These are phyloP conservation scores for Trichomycterus rosablanca DNA, from an alignment of 2,113 vertebrate genomes.

Conservation along the genomic window DNA sequence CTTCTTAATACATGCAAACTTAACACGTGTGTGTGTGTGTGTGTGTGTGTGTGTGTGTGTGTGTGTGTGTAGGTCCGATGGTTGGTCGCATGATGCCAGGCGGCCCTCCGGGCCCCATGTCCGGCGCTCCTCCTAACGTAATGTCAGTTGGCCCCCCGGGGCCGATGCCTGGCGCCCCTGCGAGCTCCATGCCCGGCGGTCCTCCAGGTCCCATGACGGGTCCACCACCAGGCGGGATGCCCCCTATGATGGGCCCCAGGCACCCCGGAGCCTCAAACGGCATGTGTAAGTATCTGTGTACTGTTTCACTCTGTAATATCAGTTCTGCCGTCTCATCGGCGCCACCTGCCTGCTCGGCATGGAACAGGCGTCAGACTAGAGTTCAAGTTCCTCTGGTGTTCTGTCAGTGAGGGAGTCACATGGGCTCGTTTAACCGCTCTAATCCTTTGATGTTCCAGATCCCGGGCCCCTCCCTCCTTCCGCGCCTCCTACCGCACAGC, in stretches of 20 bases:
- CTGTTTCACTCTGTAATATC: neutral
- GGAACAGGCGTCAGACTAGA: neutral
- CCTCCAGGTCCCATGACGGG: slow-evolving; percentile 50
- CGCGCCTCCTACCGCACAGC: slow-evolving; percentile 53
- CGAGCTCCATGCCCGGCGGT: slow-evolving; percentile 59
- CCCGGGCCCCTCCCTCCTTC: slow-evolving; percentile 55
- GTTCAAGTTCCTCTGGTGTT: neutral
- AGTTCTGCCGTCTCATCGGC: no score
- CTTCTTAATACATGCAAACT: no score
- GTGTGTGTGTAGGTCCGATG: slow-evolving; percentile 73
- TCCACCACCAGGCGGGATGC: slow-evolving; percentile 67
- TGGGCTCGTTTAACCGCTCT: no score
- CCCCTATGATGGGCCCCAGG: slow-evolving; percentile 80
- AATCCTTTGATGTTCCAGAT: slow-evolving; percentile 31
- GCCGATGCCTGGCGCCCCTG: slow-evolving; percentile 63
- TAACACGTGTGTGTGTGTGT: neutral
- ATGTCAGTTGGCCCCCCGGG: slow-evolving; percentile 65
- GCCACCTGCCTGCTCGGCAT: no score
- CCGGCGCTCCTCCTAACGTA: slow-evolving; percentile 67
- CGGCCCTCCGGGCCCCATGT: slow-evolving; percentile 58
- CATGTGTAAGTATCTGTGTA: slow-evolving; percentile 80
- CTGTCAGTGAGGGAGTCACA: neutral
- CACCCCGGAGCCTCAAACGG: slow-evolving; percentile 84
- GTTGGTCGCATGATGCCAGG: slow-evolving; percentile 79
- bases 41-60: neutral